phyloP scores from a whole-genome alignment of 92 coral and sea anemone genomes.

The Umimayanthus chanpuru region DNA sequence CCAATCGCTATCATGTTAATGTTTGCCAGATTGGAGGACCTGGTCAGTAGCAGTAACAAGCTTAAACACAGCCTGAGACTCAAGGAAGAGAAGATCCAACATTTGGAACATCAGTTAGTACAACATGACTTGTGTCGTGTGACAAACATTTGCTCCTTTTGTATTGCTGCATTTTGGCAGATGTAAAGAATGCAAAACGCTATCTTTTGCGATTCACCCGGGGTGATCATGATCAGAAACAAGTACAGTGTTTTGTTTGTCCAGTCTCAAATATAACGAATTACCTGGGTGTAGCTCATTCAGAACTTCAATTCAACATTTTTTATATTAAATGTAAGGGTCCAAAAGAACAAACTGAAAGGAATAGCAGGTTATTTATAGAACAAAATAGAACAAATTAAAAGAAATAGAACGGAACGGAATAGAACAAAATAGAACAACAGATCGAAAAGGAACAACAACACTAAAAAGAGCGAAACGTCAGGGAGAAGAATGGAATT shows the following conservation, averaged over 20 bases:
- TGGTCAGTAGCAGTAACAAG: slow-evolving; percentile 73
- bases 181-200: background rate
- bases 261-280: background rate
- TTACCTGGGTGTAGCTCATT: background rate
- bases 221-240: too few species aligned
- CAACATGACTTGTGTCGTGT: background rate
- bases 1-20: background rate
- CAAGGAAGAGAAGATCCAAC: too few species aligned
- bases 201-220: too few species aligned
- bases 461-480: too few species aligned
- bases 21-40: slow-evolving; percentile 82
- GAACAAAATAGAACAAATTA: too few species aligned
- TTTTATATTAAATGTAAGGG: too few species aligned
- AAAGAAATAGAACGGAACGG: too few species aligned
- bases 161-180: background rate
- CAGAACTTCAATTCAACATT: background rate
- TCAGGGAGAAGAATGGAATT: too few species aligned
- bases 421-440: too few species aligned
- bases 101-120: slow-evolving; percentile 51
- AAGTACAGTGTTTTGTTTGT: background rate
- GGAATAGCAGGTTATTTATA: too few species aligned
- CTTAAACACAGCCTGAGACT: slow-evolving; percentile 75
- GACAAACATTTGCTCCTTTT: background rate
- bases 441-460: too few species aligned
- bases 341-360: too few species aligned